phyloP scores from a whole-genome alignment of 1,140 invertebrate species.

The Pemphigus obesinymphae region DNA sequence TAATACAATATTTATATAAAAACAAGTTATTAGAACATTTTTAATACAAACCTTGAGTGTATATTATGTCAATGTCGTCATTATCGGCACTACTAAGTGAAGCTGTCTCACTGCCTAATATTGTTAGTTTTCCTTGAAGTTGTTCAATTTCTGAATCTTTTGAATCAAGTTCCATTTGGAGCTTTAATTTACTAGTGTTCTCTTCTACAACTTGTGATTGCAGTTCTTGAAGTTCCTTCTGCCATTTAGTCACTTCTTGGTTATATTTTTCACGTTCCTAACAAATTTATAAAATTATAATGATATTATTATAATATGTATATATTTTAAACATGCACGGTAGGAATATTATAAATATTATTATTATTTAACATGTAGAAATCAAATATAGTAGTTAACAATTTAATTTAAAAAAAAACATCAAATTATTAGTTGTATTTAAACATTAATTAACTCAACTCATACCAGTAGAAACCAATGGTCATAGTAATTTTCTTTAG shows the following conservation, averaged over 20 bases:
- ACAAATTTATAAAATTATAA: neutral
- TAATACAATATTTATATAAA: neutral
- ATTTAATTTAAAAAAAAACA: no score
- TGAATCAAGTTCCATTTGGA: constrained; percentile 93
- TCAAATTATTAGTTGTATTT: no score
- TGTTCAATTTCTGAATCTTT: constrained; percentile 95
- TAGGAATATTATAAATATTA: no score
- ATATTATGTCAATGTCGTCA: constrained; percentile 69
- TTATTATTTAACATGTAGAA: no score
- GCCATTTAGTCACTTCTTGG: constrained; percentile 75
- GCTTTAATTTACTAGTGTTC: constrained; percentile 63
- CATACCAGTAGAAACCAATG: no score
- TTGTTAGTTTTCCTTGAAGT: constrained; percentile 73
- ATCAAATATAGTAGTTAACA: no score
- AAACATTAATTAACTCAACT: no score
- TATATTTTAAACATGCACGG: no score
- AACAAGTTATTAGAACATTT: neutral
- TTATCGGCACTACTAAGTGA: constrained; percentile 85
- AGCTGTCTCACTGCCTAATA: constrained; percentile 77
- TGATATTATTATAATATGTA: no score
- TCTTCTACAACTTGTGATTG: constrained; percentile 67
- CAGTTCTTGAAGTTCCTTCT: constrained; percentile 80
- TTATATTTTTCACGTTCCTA: constrained; percentile 86
- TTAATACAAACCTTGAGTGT: constrained; percentile 49
- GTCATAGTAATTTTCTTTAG: no score